Conservation (phyloP, 2,797 vertebrate species). For the Enteromius argenteus region DNA sequence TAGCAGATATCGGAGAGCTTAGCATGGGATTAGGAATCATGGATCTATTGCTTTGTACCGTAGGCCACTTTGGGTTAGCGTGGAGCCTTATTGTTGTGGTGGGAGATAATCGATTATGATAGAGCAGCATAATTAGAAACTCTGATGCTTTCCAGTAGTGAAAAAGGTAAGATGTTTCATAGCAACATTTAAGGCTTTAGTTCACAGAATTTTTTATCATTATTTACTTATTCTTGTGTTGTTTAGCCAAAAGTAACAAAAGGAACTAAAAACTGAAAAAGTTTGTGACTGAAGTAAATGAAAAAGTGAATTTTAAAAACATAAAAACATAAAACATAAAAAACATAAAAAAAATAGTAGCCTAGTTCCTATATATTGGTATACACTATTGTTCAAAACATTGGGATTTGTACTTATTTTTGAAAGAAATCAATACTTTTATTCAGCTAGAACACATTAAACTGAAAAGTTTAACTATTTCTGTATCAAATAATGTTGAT, state of each 20-base stretch:
- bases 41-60: slow-evolving; percentile 11
- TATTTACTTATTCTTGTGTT: neutral
- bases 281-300: neutral
- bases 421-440: neutral
- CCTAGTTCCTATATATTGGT: neutral
- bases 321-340: neutral
- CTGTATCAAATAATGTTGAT: too few relatives aligned
- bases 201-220: neutral
- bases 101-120: neutral
- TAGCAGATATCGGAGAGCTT: slow-evolving; percentile 41
- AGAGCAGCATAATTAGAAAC: slow-evolving; percentile 1
- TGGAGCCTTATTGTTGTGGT: slow-evolving; percentile 9
- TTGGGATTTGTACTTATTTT: neutral
- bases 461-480: too few relatives aligned
- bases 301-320: neutral
- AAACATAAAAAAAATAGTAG: neutral
- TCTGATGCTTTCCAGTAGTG: neutral
- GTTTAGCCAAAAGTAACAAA: neutral
- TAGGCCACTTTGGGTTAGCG: slow-evolving; percentile 25
- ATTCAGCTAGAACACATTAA: neutral
- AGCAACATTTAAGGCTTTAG: neutral
- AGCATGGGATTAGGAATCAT: slow-evolving; percentile 33
- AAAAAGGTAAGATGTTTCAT: neutral
- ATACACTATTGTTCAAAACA: neutral
- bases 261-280: neutral